Evolutionary conservation across 2,113 vertebrate genomes (phyloP), one percentile per base, ranked within the genome.

Genomic region (Fukomys damarensis): DNA sequence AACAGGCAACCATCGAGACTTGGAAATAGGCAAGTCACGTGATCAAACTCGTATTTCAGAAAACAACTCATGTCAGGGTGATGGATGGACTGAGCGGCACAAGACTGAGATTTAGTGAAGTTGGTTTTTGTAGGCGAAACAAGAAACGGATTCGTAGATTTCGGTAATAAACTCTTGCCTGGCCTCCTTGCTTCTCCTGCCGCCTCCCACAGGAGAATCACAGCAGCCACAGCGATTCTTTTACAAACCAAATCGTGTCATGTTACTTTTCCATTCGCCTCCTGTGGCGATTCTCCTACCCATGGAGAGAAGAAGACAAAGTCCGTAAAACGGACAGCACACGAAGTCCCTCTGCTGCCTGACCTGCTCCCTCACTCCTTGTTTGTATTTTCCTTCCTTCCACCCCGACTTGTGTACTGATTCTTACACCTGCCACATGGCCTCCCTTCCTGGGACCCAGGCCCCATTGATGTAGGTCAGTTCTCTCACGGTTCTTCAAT

Each of bases 1-100:
- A 95, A 96, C 24, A 28, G 76, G n/a, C 72, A 46, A 88, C 66
- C 82, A 93, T 0, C 59, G 81, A 87, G 93, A 92, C 91, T 96
- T 94, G 93, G 91, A 86, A 91, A 85, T 19, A 66, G 82, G 35
- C 41, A 38, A 86, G 72, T 89, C 94, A 94, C 49, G 0, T 95
- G 91, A 85, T 79, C 58, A 79, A 77, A 91, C 52, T 38, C 61
- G 63, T 58, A 82, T 72, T 86, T 96, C 83, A 86, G 54, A 85
- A 90, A 95, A 87, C 52, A 85, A 85, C n/a, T 74, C 35, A 91
- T 91, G 91, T 96, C 66, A 86, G 72, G 28, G 56, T 93, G 96
- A 94, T 59, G 52, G 82, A 96, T 89, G 43, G 56, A 83, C 49
- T 38, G 65, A 95, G 79, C 88, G n/a, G 8, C 66, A 24, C 20